Percentiles rank a stretch among this genome's conserved stretches.
These are phyloP conservation scores for Hoplostethus atlanticus DNA, from an alignment of 2,797 vertebrate species.

Conservation along the genomic window DNA sequence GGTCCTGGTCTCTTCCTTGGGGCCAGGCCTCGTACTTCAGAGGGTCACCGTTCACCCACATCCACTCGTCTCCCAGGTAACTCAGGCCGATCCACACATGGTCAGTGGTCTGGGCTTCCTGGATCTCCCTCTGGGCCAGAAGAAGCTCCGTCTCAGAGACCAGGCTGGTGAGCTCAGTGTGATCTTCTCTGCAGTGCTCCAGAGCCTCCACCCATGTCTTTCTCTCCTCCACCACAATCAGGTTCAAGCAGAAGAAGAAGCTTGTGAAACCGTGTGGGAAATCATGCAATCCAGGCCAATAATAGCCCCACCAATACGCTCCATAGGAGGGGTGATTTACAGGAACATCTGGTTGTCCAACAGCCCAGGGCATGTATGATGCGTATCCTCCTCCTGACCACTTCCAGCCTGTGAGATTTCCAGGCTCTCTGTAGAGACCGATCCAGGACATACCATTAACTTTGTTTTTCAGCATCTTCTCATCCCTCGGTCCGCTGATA, in stretches of 20 bases:
- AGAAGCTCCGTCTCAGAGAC: too few relatives aligned
- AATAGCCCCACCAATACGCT: too few relatives aligned
- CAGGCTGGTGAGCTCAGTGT: too few relatives aligned
- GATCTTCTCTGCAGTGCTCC: too few relatives aligned
- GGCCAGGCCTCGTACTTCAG: constrained; percentile 29
- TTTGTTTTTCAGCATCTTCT: neutral
- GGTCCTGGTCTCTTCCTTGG: neutral
- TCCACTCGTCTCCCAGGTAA: constrained; percentile 59
- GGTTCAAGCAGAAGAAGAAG: constrained; percentile 5
- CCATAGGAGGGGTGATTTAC: too few relatives aligned
- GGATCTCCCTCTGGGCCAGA: constrained; percentile 15
- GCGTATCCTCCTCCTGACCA: too few relatives aligned
- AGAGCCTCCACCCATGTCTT: too few relatives aligned
- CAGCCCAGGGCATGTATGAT: too few relatives aligned
- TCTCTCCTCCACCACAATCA: too few relatives aligned
- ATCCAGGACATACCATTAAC: constrained; percentile 6
- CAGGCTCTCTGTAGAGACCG: too few relatives aligned
- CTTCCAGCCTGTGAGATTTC: too few relatives aligned
- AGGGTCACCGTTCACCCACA: constrained; percentile 56
- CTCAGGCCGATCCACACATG: constrained; percentile 67
- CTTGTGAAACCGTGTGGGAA: rapidly evolving
- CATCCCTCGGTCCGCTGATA: neutral
- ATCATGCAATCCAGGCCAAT: neutral
- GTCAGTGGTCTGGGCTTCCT: neutral
- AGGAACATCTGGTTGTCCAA: too few relatives aligned